Base-by-base conservation (phyloP, 1,140 invertebrate species). In the Diprion similis region DNA sequence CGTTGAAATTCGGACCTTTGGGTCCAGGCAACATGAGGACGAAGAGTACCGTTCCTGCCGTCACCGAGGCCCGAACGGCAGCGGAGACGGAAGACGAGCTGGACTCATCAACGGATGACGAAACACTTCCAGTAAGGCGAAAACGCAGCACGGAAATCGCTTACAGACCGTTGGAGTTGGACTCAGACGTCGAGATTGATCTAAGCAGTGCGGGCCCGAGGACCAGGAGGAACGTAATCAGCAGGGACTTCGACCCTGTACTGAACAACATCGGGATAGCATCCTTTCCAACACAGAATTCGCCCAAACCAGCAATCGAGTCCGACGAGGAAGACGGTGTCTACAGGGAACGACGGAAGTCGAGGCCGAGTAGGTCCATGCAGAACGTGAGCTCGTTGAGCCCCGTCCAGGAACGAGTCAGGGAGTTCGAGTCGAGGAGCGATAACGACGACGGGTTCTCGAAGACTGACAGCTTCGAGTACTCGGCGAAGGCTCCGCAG, bases 181-280 rank as follows among this genome's bases (percentile, higher is more conserved):
- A 88, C 66, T 87, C 87, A 0, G 86, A 88, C 8, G 78, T 80
- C 1, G 86, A 86, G 51, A 85, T 78, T 67, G 84, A 87, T 70
- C 71, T 85, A 7, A 79, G 72, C 13, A 75, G 68, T 19, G 69
- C 74, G 2, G 77, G 77, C 1, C 77, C 84, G n/a, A 82, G 80
- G 66, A 82, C 82, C 0, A 73, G 79, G 13, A 80, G 78, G 64
- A 77, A 79, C 10, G 64, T 85, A 15, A 65, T 73, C 0, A 82
- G 79, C 66, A 76, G 76, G 8, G 75, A 79, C 8, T 79, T 78
- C 8, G 79, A 81, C 8, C 66, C 66, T 13, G 66, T 68, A 13
- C 66, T 68, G 37, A 68, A 59, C n/a, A 59, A 68, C 66, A 18
- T 68, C 7, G 66, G 66, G 66, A 19, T 68, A 68, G 66, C 66